A percentile compares a stretch with the other conserved stretches of the same genome.
These are phyloP conservation scores for Macrosoma leucophasiata DNA, from an alignment of 2,888 invertebrate species.

Conservation along the genomic window DNA sequence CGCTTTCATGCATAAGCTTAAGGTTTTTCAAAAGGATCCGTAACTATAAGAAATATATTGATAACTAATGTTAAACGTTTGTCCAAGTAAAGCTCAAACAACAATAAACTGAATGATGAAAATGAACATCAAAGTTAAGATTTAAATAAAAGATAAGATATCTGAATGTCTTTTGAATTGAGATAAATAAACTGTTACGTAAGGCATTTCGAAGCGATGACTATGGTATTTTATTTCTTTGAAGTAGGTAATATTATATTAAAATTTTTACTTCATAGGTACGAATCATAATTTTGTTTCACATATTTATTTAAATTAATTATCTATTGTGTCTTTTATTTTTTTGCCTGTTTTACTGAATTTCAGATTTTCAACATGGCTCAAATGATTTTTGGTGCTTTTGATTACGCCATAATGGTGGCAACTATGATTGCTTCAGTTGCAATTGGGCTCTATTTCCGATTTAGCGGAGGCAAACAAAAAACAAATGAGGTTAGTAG, in stretches of 20 bases:
- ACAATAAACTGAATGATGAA: too few relatives aligned
- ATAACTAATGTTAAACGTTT: too few relatives aligned
- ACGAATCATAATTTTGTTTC: background rate
- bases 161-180: too few relatives aligned
- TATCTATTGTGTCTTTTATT: background rate
- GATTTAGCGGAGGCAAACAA: slow-evolving; percentile 89
- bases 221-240: slow-evolving; percentile 7
- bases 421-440: slow-evolving; percentile 82
- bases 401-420: slow-evolving; percentile 86
- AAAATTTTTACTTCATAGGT: background rate
- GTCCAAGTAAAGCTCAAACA: too few relatives aligned
- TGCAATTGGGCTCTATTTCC: slow-evolving; percentile 87
- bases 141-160: too few relatives aligned
- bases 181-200: too few relatives aligned
- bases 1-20: too few relatives aligned
- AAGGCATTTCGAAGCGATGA: slow-evolving; percentile 22
- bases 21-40: too few relatives aligned
- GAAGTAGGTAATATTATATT: background rate
- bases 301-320: background rate
- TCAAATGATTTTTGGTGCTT: slow-evolving; percentile 69
- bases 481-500: slow-evolving; percentile 82
- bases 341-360: slow-evolving; percentile 6
- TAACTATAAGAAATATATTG: too few relatives aligned
- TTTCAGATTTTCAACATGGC: slow-evolving; percentile 37
- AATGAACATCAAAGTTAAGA: too few relatives aligned